Conservation (phyloP, 2,797 vertebrate genomes). For the Anas georgica region DNA sequence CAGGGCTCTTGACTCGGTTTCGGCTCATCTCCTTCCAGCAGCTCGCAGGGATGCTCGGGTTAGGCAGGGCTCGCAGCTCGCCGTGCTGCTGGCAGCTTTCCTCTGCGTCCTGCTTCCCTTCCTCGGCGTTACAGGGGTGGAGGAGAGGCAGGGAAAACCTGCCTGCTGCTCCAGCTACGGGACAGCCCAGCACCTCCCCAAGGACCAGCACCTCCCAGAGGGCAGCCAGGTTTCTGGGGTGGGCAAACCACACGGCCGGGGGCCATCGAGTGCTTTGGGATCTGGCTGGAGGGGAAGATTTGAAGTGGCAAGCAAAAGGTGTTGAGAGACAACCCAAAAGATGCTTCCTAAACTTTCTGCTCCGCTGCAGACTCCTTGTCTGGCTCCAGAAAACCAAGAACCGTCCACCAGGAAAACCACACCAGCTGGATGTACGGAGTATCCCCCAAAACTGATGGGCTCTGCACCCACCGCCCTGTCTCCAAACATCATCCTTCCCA, state of each 20-base stretch:
- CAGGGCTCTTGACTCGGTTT: slow-evolving; percentile 56
- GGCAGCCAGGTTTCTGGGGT: background rate
- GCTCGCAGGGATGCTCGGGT: slow-evolving; percentile 24
- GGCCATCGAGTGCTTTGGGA: background rate
- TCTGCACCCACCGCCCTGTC: background rate
- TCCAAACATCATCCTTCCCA: background rate
- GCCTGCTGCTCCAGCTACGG: background rate
- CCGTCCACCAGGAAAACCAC: background rate
- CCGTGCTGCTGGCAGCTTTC: slow-evolving; percentile 10
- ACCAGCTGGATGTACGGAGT: background rate
- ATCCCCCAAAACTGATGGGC: background rate
- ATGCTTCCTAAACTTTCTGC: background rate
- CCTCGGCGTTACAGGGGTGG: background rate
- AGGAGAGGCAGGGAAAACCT: slow-evolving; percentile 37
- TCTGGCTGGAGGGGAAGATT: background rate
- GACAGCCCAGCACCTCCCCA: background rate
- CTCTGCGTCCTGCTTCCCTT: background rate
- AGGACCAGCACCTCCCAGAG: background rate
- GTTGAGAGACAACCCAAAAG: background rate
- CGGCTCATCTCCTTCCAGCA: slow-evolving; percentile 51
- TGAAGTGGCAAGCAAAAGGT: background rate
- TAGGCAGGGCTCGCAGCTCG: background rate
- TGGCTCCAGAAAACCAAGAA: background rate
- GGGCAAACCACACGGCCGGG: background rate
- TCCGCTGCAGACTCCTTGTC: background rate